These are phyloP conservation scores for Leucosticte australis DNA, from an alignment of 2,113 vertebrate genomes.

Conservation along the genomic window DNA sequence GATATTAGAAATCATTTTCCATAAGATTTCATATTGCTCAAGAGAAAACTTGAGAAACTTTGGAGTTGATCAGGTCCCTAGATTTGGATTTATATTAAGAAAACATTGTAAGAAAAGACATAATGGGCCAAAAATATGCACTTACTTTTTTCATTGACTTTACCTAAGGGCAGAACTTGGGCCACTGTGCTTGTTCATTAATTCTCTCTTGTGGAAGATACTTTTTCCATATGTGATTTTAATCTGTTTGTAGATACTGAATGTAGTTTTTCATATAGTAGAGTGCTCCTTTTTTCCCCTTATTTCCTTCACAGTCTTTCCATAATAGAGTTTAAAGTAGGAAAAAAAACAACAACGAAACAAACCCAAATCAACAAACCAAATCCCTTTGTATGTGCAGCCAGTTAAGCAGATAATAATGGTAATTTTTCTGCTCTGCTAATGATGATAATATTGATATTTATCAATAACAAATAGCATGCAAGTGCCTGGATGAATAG, in stretches of 20 bases:
- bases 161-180: slow-evolving; percentile 34
- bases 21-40: slow-evolving; percentile 59
- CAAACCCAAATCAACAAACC: neutral
- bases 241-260: slow-evolving; percentile 35
- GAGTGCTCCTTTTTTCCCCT: neutral
- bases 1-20: slow-evolving; percentile 64
- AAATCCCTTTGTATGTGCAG: neutral
- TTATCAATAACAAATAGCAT: slow-evolving; percentile 55
- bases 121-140: slow-evolving; percentile 34
- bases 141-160: slow-evolving; percentile 29
- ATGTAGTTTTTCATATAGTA: neutral
- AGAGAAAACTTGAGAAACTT: slow-evolving; percentile 58
- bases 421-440: slow-evolving; percentile 44
- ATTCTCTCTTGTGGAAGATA: slow-evolving; percentile 29
- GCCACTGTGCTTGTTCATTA: neutral
- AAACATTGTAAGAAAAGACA: slow-evolving; percentile 4
- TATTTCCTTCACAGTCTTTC: slow-evolving; percentile 19
- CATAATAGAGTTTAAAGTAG: neutral
- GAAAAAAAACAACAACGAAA: neutral
- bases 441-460: slow-evolving; percentile 61
- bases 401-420: slow-evolving; percentile 42
- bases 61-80: slow-evolving; percentile 49
- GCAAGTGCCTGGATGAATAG: slow-evolving; percentile 11
- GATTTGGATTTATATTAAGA: slow-evolving; percentile 52
- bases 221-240: slow-evolving; percentile 47